A percentile compares a stretch with the other conserved stretches of the same genome.
phyloP scores from a whole-genome alignment of 2,888 invertebrate genomes.

The Lasioglossum vierecki region DNA sequence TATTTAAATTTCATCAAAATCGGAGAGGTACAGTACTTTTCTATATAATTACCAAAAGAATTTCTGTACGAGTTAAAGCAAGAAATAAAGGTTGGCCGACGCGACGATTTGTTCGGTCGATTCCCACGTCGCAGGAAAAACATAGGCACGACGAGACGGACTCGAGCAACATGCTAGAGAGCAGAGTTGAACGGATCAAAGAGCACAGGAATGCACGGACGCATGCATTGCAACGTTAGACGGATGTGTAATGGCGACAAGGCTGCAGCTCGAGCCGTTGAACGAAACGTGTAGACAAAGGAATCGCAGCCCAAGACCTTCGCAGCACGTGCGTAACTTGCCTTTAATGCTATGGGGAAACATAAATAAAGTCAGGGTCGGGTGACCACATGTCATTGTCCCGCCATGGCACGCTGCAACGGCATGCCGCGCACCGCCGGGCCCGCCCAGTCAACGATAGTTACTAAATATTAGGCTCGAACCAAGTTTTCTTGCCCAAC shows the following conservation, averaged over 20 bases:
- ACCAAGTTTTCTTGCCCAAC: slow-evolving; percentile 18
- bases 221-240: slow-evolving; percentile 31
- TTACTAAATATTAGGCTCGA: slow-evolving; percentile 35
- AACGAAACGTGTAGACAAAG: slow-evolving; percentile 66
- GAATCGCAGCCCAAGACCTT: slow-evolving; percentile 60
- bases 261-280: slow-evolving; percentile 57
- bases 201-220: slow-evolving; percentile 29
- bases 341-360: slow-evolving; percentile 76
- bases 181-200: slow-evolving; percentile 35
- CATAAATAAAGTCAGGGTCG: slow-evolving; percentile 80
- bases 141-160: too few species aligned
- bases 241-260: slow-evolving; percentile 55
- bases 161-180: neutral
- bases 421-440: slow-evolving; percentile 24
- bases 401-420: slow-evolving; percentile 36
- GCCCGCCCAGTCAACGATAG: slow-evolving; percentile 55
- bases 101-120: neutral
- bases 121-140: neutral
- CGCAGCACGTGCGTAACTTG: slow-evolving; percentile 72
- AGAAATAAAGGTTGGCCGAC: neutral
- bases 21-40: too few species aligned
- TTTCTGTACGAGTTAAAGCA: neutral
- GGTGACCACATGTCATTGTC: slow-evolving; percentile 71
- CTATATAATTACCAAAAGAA: too few species aligned
- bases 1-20: too few species aligned